These are phyloP conservation scores for Cantharis lateralis DNA, from an alignment of 2,888 invertebrate species.

Conservation along the genomic window DNA sequence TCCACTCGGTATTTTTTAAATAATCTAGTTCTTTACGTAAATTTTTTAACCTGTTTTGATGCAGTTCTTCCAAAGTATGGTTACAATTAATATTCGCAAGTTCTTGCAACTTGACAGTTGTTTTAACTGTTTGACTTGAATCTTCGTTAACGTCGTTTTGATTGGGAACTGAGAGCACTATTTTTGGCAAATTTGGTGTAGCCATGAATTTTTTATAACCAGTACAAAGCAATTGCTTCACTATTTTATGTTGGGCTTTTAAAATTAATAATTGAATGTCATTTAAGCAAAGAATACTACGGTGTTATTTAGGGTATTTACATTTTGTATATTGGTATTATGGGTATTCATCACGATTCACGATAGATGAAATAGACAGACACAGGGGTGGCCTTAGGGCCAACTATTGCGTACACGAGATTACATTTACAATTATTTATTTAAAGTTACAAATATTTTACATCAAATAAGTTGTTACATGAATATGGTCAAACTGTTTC, in stretches of 20 bases:
- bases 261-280: not conserved
- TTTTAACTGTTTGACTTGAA: constrained; percentile 37
- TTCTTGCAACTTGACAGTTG: constrained; percentile 45
- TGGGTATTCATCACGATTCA: too few relatives aligned
- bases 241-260: not conserved
- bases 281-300: not conserved
- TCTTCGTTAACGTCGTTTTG: constrained; percentile 44
- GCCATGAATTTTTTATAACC: constrained; percentile 32
- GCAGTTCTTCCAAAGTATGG: constrained; percentile 61
- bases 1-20: constrained; percentile 81
- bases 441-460: too few relatives aligned
- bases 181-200: constrained; percentile 43
- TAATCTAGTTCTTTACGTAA: constrained; percentile 77
- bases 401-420: too few relatives aligned
- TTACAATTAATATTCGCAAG: constrained; percentile 45
- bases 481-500: too few relatives aligned
- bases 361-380: too few relatives aligned
- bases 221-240: not conserved
- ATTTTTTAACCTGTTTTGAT: constrained; percentile 71
- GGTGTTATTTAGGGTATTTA: too few relatives aligned
- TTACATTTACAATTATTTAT: too few relatives aligned
- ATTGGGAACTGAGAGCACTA: constrained; percentile 43
- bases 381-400: too few relatives aligned
- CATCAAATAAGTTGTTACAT: too few relatives aligned
- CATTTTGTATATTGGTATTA: too few relatives aligned